Evolutionary conservation across 37 sponge, comb jelly and placozoan genomes (phyloP), one percentile per base, ranked within the genome.

Genomic region (Diacarnus erythraeanus): DNA sequence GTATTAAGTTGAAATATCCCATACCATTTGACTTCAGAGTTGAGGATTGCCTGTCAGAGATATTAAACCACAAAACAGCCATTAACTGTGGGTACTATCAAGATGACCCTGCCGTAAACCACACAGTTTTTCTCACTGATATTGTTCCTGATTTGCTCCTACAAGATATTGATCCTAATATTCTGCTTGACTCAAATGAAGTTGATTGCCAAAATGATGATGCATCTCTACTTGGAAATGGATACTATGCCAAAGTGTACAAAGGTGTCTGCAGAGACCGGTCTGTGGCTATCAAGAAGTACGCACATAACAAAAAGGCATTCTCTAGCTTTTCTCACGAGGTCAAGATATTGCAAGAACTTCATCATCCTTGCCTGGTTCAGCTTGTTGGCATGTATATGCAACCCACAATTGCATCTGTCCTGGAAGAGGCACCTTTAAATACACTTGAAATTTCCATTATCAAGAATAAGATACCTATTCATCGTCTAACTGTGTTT

Each of bases 381-480:
- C 80, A 91, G 35, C 65, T 94, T 73, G 88, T 87, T 18, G 94
- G 94, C 5, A 79, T 94, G 22, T 67, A 71, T 57, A 33, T 94
- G 42, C 57, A 82, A 25, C 94, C 94, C 38, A 51, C 61, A 37
- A 88, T 92, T 74, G 78, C 77, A 12, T 88, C 91, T 12, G 96
- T 95, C n/a, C 58, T 95, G 63, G 96, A 95, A 43, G 77, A 84
- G 38, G 93, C 93, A 18, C 96, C 96, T 33, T 74, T 86, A 42
- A 85, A 90, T 2, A 85, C 93, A 37, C 86, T 95, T 23, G 68
- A 83, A 22, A 60, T 10, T 18, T 73, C 80, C 9, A 66, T 94
- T 1, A 40, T 84, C 36, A 90, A 90, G 69, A 70, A 77, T 63
- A 63, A 84, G 64, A 27, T 26, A n/a, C 76, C 92, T 0, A 66